Conservation (phyloP, 2,888 invertebrate species). For the Prosopocoilus inquinatus region DNA sequence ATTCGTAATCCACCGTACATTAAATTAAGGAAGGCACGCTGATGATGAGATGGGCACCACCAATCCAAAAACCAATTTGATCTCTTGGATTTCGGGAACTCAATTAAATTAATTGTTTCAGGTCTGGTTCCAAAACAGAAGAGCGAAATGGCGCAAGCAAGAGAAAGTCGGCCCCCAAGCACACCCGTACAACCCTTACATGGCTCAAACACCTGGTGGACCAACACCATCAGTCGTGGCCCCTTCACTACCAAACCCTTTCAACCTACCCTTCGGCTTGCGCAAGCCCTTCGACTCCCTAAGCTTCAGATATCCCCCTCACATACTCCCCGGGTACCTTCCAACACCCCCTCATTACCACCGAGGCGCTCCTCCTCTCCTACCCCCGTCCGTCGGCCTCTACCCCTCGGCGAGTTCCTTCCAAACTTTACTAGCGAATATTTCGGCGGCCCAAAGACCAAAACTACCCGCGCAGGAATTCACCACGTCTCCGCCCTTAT, state of each 20-base stretch:
- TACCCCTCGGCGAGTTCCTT: constrained; percentile 68
- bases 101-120: constrained; percentile 50
- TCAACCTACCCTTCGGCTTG: constrained; percentile 75
- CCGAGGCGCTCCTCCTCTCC: constrained; percentile 63
- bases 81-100: no score
- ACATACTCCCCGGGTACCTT: constrained; percentile 60
- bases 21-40: no score
- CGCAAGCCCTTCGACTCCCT: constrained; percentile 73
- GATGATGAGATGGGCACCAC: no score
- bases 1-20: background rate
- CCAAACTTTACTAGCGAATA: constrained; percentile 80
- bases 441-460: constrained; percentile 63
- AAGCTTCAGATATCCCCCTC: constrained; percentile 71
- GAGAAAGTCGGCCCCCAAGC: constrained; percentile 90
- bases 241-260: constrained; percentile 78
- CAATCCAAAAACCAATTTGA: no score
- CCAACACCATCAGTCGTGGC: constrained; percentile 67
- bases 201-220: constrained; percentile 63
- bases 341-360: constrained; percentile 51
- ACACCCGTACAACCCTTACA: constrained; percentile 86
- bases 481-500: constrained; percentile 56
- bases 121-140: constrained; percentile 93
- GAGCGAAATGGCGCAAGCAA: constrained; percentile 91
- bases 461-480: constrained; percentile 55
- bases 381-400: constrained; percentile 61